These are phyloP conservation scores for Epicampocera succincta DNA, from an alignment of 2,888 invertebrate species.

Conservation along the genomic window DNA sequence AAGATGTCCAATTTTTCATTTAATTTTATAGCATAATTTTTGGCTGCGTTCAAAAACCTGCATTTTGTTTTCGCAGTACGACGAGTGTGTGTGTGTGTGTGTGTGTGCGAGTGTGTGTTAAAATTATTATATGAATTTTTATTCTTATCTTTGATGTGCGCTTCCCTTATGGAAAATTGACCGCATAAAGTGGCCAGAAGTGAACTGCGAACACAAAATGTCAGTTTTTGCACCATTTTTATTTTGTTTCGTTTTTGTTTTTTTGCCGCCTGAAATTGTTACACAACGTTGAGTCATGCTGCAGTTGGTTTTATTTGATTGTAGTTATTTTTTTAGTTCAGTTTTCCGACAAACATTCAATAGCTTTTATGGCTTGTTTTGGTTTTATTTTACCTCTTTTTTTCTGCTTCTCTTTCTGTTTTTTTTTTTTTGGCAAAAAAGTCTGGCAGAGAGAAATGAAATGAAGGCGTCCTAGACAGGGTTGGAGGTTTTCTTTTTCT, in stretches of 20 bases:
- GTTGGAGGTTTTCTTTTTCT: too few species aligned
- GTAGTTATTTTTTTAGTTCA: conserved; percentile 11
- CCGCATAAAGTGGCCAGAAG: conserved; percentile 55
- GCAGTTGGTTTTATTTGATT: conserved; percentile 59
- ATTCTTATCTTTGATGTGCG: conserved; percentile 38
- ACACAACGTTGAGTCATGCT: conserved; percentile 66
- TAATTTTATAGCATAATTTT: conserved; percentile 52
- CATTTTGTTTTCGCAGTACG: conserved; percentile 22
- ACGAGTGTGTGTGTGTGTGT: background rate
- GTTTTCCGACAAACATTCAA: conserved; percentile 45
- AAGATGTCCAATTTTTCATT: conserved; percentile 25
- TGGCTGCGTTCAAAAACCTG: conserved; percentile 50
- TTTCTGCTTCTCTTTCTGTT: background rate
- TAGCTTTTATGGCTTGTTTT: conserved; percentile 49
- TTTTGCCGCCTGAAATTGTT: conserved; percentile 26
- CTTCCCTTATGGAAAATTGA: conserved; percentile 64
- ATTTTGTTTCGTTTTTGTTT: conserved; percentile 2
- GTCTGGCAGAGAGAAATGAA: background rate
- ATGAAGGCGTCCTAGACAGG: background rate
- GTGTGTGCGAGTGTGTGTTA: background rate
- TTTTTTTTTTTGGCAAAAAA: conserved; percentile 13
- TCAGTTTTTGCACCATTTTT: conserved; percentile 5
- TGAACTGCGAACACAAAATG: conserved; percentile 26
- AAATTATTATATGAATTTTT: background rate
- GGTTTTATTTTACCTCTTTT: background rate